Conservation (phyloP, 2,113 vertebrate genomes). For the Cricetomys ansorgei region DNA sequence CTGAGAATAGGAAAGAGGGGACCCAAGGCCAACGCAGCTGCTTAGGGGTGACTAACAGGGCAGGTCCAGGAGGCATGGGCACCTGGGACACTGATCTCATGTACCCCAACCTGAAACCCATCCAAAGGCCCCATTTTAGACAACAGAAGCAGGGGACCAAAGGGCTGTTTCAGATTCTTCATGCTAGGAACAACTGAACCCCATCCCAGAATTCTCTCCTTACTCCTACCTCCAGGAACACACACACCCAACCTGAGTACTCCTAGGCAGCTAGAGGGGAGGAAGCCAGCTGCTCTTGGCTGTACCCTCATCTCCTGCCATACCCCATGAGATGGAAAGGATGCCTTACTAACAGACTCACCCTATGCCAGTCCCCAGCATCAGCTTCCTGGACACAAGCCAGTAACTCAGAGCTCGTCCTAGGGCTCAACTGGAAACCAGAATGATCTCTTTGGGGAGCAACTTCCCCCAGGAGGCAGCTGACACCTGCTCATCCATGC, state of each 20-base stretch:
- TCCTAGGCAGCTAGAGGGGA: not conserved
- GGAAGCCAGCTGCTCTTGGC: not conserved
- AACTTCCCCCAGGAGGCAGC: not conserved
- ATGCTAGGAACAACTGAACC: not conserved
- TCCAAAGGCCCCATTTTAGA: not conserved
- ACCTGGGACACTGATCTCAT: not conserved
- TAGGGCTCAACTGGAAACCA: not conserved
- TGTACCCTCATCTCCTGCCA: not conserved
- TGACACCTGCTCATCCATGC: accelerated
- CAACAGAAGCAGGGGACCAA: not conserved
- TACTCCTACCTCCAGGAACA: not conserved
- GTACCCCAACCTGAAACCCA: not conserved
- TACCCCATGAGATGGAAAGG: not conserved
- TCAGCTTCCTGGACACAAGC: not conserved
- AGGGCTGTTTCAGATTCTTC: not conserved
- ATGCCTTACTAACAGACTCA: not conserved
- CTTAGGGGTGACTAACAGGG: not conserved
- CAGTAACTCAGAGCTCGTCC: not conserved
- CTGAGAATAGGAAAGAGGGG: not conserved
- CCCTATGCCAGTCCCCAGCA: not conserved
- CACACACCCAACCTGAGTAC: not conserved
- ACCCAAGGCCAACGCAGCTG: not conserved
- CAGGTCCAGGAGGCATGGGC: not conserved
- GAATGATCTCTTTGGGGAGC: not conserved
- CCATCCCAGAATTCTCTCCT: accelerated